Conservation (phyloP, 2,797 vertebrate genomes). For the Salarias fasciatus region DNA sequence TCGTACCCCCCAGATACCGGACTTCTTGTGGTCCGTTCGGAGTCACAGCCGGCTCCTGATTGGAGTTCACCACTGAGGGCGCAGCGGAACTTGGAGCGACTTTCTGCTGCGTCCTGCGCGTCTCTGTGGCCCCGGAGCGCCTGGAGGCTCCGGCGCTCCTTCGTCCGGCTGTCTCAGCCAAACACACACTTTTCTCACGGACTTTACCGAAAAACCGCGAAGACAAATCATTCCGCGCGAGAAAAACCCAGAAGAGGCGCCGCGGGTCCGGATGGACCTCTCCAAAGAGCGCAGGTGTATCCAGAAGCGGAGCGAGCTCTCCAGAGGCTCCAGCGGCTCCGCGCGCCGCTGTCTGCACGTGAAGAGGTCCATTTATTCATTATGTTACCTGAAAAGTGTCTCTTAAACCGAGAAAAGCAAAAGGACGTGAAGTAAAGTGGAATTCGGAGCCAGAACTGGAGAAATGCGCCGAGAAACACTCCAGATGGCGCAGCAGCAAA, state of each 20-base stretch:
- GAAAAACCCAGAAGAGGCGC: conserved; percentile 28
- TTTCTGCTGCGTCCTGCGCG: conserved; percentile 40
- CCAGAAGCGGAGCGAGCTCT: conserved; percentile 44
- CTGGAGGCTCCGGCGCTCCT: conserved; percentile 31
- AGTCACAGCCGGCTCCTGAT: conserved; percentile 65
- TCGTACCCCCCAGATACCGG: conserved; percentile 72
- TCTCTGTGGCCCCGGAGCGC: conserved; percentile 55
- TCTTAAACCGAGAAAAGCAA: not conserved
- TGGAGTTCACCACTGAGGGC: conserved; percentile 55
- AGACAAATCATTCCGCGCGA: conserved; percentile 7
- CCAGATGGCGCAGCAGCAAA: conserved; percentile 34
- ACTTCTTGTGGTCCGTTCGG: conserved; percentile 79
- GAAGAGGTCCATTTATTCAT: conserved; percentile 31
- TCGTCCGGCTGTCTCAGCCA: no score
- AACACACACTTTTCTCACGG: conserved; percentile 15
- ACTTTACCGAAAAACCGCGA: conserved; percentile 25
- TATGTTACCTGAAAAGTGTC: conserved; percentile 3
- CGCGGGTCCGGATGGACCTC: conserved; percentile 44
- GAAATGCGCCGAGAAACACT: not conserved
- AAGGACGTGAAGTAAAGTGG: not conserved
- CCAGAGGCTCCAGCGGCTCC: conserved; percentile 1
- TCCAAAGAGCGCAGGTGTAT: conserved; percentile 64
- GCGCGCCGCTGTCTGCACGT: not conserved
- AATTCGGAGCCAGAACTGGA: conserved; percentile 15
- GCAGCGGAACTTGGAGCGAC: conserved; percentile 58